Percentiles rank a stretch among this genome's conserved stretches.
Evolutionary conservation across 2,797 vertebrate genomes (phyloP).

Genomic region (Streptopelia turtur): DNA sequence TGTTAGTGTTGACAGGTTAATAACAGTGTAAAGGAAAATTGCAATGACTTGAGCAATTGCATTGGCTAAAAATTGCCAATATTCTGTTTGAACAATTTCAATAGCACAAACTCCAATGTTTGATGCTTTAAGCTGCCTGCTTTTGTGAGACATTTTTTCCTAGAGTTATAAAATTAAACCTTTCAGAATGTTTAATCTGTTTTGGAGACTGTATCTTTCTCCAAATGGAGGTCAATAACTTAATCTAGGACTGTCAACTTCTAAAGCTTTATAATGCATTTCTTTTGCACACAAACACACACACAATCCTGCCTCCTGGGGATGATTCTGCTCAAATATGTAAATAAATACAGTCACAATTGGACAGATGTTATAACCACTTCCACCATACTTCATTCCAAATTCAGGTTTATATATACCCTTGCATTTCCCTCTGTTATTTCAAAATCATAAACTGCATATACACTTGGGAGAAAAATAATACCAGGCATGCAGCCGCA

Average conservation of each 20-base stretch:
- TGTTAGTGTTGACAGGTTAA: not conserved
- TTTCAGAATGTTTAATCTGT: constrained; percentile 13
- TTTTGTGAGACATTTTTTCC: not conserved
- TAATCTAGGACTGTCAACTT: constrained; percentile 3
- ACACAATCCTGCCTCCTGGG: not conserved
- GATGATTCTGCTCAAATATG: constrained; percentile 11
- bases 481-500: not conserved
- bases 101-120: not conserved
- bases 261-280: not conserved
- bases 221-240: constrained; percentile 21
- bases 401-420: constrained; percentile 11
- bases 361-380: constrained; percentile 29
- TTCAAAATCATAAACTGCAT: constrained; percentile 36
- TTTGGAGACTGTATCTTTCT: constrained; percentile 5
- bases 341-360: constrained; percentile 38
- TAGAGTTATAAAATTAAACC: constrained; percentile 3
- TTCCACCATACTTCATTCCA: constrained; percentile 35
- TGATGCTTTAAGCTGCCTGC: not conserved
- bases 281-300: not conserved
- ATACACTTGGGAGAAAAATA: constrained; percentile 28
- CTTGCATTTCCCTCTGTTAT: not conserved
- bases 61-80: not conserved
- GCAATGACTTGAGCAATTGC: not conserved
- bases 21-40: not conserved
- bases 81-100: not conserved